Evolutionary conservation across 2,888 invertebrate genomes (phyloP).

Genomic region (Cephus pulcher): DNA sequence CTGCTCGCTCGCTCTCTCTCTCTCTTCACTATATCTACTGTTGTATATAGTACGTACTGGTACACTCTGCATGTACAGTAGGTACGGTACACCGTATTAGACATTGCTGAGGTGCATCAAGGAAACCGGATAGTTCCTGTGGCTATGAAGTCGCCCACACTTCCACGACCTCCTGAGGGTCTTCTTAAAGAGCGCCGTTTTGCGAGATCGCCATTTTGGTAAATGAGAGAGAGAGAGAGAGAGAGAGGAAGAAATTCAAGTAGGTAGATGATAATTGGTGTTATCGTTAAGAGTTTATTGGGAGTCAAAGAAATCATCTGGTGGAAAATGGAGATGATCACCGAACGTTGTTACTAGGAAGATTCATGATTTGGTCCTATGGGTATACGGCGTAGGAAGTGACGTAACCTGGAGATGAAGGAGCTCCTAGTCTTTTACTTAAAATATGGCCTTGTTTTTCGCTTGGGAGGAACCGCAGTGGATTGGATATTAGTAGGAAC

Average conservation of each 20-base stretch:
- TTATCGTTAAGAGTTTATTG: background rate
- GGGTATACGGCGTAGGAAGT: background rate
- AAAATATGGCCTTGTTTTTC: conserved; percentile 24
- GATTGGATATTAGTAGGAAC: conserved; percentile 1
- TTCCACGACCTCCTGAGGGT: too few relatives aligned
- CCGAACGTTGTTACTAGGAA: background rate
- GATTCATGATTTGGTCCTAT: background rate
- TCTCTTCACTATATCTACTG: too few relatives aligned
- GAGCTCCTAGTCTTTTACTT: background rate
- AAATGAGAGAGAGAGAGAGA: too few relatives aligned
- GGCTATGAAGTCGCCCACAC: conserved; percentile 36
- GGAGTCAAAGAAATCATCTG: background rate
- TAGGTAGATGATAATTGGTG: background rate
- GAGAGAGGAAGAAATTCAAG: too few relatives aligned
- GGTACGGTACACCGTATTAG: too few relatives aligned
- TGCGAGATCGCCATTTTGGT: too few relatives aligned
- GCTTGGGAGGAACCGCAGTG: background rate
- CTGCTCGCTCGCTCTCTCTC: too few relatives aligned
- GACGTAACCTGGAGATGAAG: background rate
- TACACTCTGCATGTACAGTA: too few relatives aligned
- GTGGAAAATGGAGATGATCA: background rate
- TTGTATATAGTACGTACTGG: too few relatives aligned
- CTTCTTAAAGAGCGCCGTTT: too few relatives aligned
- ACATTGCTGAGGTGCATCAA: too few relatives aligned
- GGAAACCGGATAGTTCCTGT: conserved; percentile 47